Conservation (phyloP, 2,888 invertebrate genomes). For the Sphaerophoria taeniata region DNA sequence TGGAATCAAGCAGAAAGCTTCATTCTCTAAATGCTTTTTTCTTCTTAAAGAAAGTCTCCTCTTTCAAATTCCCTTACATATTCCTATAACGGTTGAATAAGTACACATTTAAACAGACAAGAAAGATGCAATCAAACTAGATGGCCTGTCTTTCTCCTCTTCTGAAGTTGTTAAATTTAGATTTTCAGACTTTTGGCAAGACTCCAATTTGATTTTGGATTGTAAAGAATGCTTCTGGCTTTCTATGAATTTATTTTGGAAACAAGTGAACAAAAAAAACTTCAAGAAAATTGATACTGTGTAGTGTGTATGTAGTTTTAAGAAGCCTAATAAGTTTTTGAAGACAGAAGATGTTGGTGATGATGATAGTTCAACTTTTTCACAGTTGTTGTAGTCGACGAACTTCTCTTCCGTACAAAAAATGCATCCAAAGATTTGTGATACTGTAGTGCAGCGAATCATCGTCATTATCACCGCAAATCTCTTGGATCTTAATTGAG, state of each 20-base stretch:
- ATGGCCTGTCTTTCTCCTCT: slow-evolving; percentile 27
- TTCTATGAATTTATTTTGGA: slow-evolving; percentile 43
- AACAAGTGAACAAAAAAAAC: slow-evolving; percentile 31
- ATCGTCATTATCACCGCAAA: slow-evolving; percentile 42
- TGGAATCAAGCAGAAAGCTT: too few species aligned
- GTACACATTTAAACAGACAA: too few species aligned
- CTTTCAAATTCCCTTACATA: too few species aligned
- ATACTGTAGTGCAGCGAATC: slow-evolving; percentile 24
- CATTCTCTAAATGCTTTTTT: too few species aligned
- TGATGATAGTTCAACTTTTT: slow-evolving; percentile 51
- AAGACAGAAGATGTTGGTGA: slow-evolving; percentile 23
- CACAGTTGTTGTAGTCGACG: slow-evolving; percentile 4
- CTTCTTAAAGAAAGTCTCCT: too few species aligned
- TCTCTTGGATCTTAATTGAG: slow-evolving; percentile 69
- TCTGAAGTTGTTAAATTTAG: slow-evolving; percentile 46
- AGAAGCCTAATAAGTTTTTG: background rate
- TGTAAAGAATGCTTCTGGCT: slow-evolving; percentile 32
- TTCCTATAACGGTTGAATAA: too few species aligned
- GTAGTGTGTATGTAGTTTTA: background rate
- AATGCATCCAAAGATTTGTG: slow-evolving; percentile 44
- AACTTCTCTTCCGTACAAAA: slow-evolving; percentile 29
- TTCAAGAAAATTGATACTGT: slow-evolving; percentile 33
- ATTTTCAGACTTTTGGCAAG: slow-evolving; percentile 55
- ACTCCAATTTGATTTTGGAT: slow-evolving; percentile 50
- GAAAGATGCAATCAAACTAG: slow-evolving; percentile 30